These are phyloP conservation scores for Crioceris asparagi DNA, from an alignment of 2,888 invertebrate genomes.

Conservation along the genomic window DNA sequence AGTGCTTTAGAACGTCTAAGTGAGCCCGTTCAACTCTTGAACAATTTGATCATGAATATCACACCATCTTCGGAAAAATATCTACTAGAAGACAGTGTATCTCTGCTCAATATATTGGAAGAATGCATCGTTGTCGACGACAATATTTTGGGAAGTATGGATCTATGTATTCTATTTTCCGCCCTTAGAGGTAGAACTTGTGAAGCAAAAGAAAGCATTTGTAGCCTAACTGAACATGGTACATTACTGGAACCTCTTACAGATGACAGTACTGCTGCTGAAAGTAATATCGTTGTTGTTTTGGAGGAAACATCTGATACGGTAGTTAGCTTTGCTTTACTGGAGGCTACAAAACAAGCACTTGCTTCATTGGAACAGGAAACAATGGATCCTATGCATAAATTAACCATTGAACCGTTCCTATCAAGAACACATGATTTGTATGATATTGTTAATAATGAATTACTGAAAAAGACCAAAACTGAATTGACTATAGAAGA, in stretches of 20 bases:
- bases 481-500: conserved; percentile 37
- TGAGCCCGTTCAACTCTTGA: conserved; percentile 40
- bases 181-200: conserved; percentile 27
- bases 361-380: conserved; percentile 18
- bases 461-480: conserved; percentile 37
- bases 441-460: conserved; percentile 39
- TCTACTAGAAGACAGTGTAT: conserved; percentile 30
- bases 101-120: conserved; percentile 32
- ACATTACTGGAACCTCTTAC: conserved; percentile 15
- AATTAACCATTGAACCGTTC: conserved; percentile 20
- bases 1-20: conserved; percentile 41
- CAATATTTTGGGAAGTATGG: conserved; percentile 24
- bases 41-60: conserved; percentile 31
- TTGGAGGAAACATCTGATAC: conserved; percentile 24
- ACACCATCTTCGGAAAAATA: conserved; percentile 22
- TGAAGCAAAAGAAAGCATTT: conserved; percentile 32
- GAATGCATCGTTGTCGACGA: conserved; percentile 30
- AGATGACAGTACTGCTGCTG: conserved; percentile 15
- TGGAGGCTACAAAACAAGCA: conserved; percentile 25
- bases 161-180: conserved; percentile 26
- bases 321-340: conserved; percentile 23
- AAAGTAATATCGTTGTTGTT: conserved; percentile 23
- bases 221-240: conserved; percentile 26
- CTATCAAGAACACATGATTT: conserved; percentile 36
- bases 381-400: conserved; percentile 13